These are phyloP conservation scores for Tenrec ecaudatus DNA, from an alignment of 2,113 vertebrate genomes.

Conservation along the genomic window DNA sequence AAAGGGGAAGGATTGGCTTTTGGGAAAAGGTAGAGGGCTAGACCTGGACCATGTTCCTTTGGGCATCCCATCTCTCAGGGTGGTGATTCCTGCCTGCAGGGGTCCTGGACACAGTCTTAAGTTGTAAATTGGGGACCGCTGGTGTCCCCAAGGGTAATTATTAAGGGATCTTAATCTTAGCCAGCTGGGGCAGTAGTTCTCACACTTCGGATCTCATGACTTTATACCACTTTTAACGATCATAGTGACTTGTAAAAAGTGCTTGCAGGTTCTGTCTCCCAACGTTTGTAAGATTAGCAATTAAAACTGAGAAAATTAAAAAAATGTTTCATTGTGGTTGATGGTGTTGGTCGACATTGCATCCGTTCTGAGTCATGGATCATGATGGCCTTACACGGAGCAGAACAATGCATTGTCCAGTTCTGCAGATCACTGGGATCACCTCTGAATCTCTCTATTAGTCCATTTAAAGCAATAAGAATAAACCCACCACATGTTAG, in stretches of 20 bases:
- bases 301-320: neutral
- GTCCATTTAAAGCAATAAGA: neutral
- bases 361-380: neutral
- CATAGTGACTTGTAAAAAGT: neutral
- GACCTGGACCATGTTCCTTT: neutral
- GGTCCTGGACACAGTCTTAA: neutral
- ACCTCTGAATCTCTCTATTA: neutral
- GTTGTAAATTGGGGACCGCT: too few relatives aligned
- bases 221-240: neutral
- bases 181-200: neutral
- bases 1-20: neutral
- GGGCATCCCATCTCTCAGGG: neutral
- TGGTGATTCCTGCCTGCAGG: too few relatives aligned
- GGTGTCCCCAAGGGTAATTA: fast-evolving
- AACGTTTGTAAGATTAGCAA: neutral
- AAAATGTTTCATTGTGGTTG: neutral
- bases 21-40: neutral
- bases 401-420: neutral
- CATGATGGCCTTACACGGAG: neutral
- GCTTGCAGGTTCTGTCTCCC: fast-evolving
- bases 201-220: fast-evolving
- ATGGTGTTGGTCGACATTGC: neutral
- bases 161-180: fast-evolving
- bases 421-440: neutral
- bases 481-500: neutral